A percentile compares a stretch with the other conserved stretches of the same genome.
Conservation (phyloP, 2,888 invertebrate species). For the Apotomis betuletana region DNA sequence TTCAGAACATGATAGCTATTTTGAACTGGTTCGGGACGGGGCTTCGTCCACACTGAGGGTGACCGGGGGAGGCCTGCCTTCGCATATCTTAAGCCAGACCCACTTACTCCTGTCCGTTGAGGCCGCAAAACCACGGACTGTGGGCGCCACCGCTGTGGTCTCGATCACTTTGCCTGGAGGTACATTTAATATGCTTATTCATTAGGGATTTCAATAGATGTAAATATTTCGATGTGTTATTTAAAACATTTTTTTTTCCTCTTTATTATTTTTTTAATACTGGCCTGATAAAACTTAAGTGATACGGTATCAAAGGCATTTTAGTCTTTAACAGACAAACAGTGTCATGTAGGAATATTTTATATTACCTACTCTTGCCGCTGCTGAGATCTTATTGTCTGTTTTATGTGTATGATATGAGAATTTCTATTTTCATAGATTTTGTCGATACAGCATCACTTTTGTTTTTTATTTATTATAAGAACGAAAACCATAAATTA, state of each 20-base stretch:
- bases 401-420: too few species aligned
- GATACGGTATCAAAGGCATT: too few species aligned
- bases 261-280: too few species aligned
- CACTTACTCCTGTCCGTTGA: conserved; percentile 57
- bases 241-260: too few species aligned
- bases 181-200: conserved; percentile 3
- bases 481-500: conserved; percentile 35
- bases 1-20: conserved; percentile 53
- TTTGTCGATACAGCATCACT: background rate
- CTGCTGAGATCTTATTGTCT: too few species aligned
- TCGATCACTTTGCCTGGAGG: conserved; percentile 59
- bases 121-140: conserved; percentile 64
- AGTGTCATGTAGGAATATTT: too few species aligned
- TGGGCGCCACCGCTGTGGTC: conserved; percentile 64
- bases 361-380: too few species aligned
- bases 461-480: background rate
- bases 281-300: too few species aligned
- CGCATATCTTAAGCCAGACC: conserved; percentile 53
- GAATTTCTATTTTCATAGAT: background rate
- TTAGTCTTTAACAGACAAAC: too few species aligned
- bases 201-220: background rate
- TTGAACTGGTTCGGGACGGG: conserved; percentile 29
- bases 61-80: conserved; percentile 52
- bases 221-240: too few species aligned
- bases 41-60: conserved; percentile 18